Evolutionary conservation across 1,140 invertebrate species (phyloP).

Genomic region (Rhopalosiphum maidis): DNA sequence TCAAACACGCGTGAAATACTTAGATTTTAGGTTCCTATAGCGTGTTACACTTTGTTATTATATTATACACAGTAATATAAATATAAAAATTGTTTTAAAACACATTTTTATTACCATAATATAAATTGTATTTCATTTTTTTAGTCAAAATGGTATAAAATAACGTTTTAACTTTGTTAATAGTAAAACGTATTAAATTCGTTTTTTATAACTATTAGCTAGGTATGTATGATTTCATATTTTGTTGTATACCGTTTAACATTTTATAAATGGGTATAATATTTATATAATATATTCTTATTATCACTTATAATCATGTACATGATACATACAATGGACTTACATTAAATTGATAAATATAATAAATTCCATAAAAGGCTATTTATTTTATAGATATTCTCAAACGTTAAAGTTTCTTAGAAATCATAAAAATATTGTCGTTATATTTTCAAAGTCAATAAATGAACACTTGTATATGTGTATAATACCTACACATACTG

Average conservation of each 20-base stretch:
- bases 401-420: neutral
- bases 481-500: neutral
- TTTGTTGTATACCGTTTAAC: neutral
- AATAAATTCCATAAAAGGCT: neutral
- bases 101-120: neutral
- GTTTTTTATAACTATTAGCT: neutral
- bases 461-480: neutral
- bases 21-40: neutral
- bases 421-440: neutral
- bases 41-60: neutral
- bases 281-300: neutral
- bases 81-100: neutral
- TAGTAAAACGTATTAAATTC: neutral
- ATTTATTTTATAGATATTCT: neutral
- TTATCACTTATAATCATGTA: no score
- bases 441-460: neutral
- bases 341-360: neutral
- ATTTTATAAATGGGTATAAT: neutral
- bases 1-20: neutral
- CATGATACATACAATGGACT: no score
- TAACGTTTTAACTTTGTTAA: neutral
- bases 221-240: neutral
- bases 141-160: neutral
- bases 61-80: neutral
- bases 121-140: neutral